These are phyloP conservation scores for Canis aureus DNA, from an alignment of 2,113 vertebrate genomes.

Conservation along the genomic window DNA sequence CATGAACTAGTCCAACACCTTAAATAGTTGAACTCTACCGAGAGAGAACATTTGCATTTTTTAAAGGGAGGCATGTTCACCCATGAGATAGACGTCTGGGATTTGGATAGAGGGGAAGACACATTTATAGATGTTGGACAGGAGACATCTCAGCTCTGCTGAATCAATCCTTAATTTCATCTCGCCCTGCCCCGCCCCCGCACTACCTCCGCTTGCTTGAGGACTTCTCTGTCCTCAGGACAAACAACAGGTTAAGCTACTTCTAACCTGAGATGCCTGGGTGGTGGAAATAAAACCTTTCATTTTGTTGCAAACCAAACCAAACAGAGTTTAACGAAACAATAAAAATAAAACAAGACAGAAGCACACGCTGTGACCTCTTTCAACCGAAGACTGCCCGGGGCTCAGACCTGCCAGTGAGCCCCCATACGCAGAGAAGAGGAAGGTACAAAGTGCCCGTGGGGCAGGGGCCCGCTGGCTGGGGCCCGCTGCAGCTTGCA, in stretches of 20 bases:
- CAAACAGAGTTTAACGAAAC: not conserved
- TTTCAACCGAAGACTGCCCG: not conserved
- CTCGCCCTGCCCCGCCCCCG: not conserved
- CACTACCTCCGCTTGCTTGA: not conserved
- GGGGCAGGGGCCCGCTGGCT: not conserved
- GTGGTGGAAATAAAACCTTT: not conserved
- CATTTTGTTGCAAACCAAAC: not conserved
- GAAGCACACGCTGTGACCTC: fast-evolving
- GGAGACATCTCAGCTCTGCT: not conserved
- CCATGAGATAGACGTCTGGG: not conserved
- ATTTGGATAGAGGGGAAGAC: not conserved
- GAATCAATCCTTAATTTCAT: not conserved
- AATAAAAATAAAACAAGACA: not conserved
- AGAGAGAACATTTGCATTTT: not conserved
- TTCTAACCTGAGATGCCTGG: not conserved
- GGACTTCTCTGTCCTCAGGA: not conserved
- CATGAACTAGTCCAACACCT: not conserved
- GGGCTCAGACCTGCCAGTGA: not conserved
- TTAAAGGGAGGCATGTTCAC: not conserved
- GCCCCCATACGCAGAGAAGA: fast-evolving
- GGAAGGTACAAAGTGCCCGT: not conserved
- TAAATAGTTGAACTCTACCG: not conserved
- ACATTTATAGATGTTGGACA: not conserved
- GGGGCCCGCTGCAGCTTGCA: not conserved
- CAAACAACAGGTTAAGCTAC: not conserved